Base-by-base conservation (phyloP, 2,797 vertebrate species). In the Aphelocoma californica region DNA sequence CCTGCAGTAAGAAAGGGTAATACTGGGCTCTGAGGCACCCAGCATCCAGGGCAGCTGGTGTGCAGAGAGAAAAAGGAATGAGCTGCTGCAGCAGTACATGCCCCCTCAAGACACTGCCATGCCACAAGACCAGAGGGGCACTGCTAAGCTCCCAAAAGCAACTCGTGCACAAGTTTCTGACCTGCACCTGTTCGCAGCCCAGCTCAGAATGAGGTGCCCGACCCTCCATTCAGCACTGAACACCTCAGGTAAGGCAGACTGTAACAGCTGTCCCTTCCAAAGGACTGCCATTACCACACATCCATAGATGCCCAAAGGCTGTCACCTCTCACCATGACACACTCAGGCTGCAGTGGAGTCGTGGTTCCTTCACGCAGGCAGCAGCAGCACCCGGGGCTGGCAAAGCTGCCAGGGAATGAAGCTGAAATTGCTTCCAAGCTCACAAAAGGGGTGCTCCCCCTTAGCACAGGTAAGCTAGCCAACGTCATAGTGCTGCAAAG, bases 271-370 rank as follows among this genome's bases (percentile, higher is more conserved):
- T 5, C 70, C 48, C 45, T 42, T 48, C 48, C 73, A 54, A 45
- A 45, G 7, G 13, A 16, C 40, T 12, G 25, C 40, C 50, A 32
- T 4, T 18, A 10, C 34, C 7, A 24, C 32, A 23, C 4, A 1
- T 8, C 25, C 64, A 8, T 3, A 71, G 56, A 25, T 9, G 32
- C 18, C 23, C 5, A 0, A 29, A 69, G n/a, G 51, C 77, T 44
- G 47, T 12, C 38, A 21, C 38, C 24, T 56, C 61, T 40, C 7
- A 0, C 21, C 7, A 1, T 10, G 29, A n/a, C 24, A 38, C 4
- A 1, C 54, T 36, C 28, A 3, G 20, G 36, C 24, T 64, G 40
- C 45, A 60, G 26, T 0, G 2, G 34, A 36, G 17, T 3, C 3
- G 0, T 1, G 10, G 64, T 1, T 54, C 40, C 61, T 47, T 34